Evolutionary conservation across 2,113 vertebrate genomes (phyloP), one percentile per base, ranked within the genome.

Genomic region (Zapornia atra): DNA sequence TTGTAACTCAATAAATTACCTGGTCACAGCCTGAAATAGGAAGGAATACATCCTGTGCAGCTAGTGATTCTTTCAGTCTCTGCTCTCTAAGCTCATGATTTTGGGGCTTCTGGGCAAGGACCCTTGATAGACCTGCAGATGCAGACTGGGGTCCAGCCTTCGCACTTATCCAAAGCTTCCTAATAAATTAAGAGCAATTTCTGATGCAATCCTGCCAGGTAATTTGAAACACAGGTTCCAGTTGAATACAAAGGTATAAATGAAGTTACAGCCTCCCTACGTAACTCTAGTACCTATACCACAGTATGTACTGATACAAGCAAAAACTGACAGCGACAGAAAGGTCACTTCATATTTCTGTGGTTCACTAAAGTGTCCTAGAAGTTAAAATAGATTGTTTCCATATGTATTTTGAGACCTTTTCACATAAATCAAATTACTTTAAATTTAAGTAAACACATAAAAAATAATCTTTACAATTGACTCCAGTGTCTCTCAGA

Each of bases 361-460:
- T 2, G 42, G 4, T 12, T 76, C 1, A 0, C 19, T 68, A 17
- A 36, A 79, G 9, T 6, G 1, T 65, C 46, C 46, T 42, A 54
- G 14, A 90, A 66, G 6, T 18, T 9, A 59, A 88, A 92, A 80
- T 4, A 73, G 26, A 69, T 29, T 72, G 18, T 42, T 80, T 59
- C 44, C 20, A 25, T 42, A 38, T 3, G 7, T n/a, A 31, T 73
- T 85, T 80, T 70, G 18, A 80, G 65, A 69, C 8, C 21, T 65
- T 70, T 70, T 38, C 38, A 78, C 12, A 48, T 17, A 51, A 70
- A 56, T 10, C 44, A 31, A 56, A 7, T 21, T 15, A 61, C 16
- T 66, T 26, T 1, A 82, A 83, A 70, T 50, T 61, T 83, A 54
- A 73, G 88, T 53, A 85, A 82, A 82, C 22, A 34, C 5, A 40